Percentiles rank a stretch among this genome's conserved stretches.
These are phyloP conservation scores for Crotalus helleri DNA, from an alignment of 2,113 vertebrate species.

Conservation along the genomic window DNA sequence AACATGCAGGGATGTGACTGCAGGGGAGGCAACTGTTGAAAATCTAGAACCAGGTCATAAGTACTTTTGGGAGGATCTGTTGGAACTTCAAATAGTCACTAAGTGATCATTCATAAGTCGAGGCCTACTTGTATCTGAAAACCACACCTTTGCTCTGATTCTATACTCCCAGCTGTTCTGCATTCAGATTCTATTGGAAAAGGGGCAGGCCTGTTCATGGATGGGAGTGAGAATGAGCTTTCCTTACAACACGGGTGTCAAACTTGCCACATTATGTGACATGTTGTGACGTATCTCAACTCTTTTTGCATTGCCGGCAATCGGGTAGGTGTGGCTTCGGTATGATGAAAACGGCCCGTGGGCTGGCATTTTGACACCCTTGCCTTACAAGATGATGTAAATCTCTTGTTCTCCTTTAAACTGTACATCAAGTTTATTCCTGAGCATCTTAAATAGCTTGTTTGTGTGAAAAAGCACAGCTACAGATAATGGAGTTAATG, in stretches of 20 bases:
- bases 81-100: too few relatives aligned
- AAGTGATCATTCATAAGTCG: too few relatives aligned
- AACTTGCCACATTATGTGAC: too few relatives aligned
- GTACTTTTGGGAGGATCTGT: too few relatives aligned
- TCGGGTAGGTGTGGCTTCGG: too few relatives aligned
- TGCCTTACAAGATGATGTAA: background rate
- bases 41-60: too few relatives aligned
- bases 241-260: background rate
- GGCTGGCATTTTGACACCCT: too few relatives aligned
- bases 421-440: background rate
- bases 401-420: background rate
- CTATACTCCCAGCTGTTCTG: background rate
- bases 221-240: background rate
- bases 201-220: background rate
- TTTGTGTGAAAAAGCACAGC: background rate
- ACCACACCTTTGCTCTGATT: background rate
- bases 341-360: too few relatives aligned
- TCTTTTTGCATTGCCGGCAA: too few relatives aligned
- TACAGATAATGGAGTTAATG: background rate
- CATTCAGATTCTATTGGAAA: background rate
- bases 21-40: too few relatives aligned
- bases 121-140: background rate
- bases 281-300: too few relatives aligned
- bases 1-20: too few relatives aligned
- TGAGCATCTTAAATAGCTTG: background rate